A percentile compares a stretch with the other conserved stretches of the same genome.
phyloP scores from a whole-genome alignment of 2,113 vertebrate species.

The Sigmodon hispidus region DNA sequence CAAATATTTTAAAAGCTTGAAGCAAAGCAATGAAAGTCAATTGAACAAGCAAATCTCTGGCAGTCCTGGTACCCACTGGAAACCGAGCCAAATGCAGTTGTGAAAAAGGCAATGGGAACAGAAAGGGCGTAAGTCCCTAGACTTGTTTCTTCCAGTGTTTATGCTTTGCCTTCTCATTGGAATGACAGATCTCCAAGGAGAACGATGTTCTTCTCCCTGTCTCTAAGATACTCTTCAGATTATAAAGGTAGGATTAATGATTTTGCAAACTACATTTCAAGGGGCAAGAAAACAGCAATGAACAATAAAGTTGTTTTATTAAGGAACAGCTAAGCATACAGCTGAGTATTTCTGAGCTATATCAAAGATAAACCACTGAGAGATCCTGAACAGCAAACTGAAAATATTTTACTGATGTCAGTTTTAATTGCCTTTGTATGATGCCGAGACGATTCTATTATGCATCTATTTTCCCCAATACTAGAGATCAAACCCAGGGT shows the following conservation, averaged over 20 bases:
- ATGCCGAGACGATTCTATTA: neutral
- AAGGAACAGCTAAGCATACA: neutral
- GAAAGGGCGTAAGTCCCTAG: neutral
- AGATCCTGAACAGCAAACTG: neutral
- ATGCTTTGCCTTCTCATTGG: conserved; percentile 41
- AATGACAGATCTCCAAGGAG: conserved; percentile 14
- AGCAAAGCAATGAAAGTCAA: conserved; percentile 73
- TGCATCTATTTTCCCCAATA: neutral
- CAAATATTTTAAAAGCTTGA: conserved; percentile 72
- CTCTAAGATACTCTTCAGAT: conserved; percentile 9
- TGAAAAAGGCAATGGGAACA: conserved; percentile 47
- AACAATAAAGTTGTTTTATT: conserved; percentile 1
- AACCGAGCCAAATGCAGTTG: conserved; percentile 64
- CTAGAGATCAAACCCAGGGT: neutral
- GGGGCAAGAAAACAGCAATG: conserved; percentile 38
- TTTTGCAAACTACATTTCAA: neutral
- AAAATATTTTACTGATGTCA: conserved; percentile 10
- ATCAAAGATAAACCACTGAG: conserved; percentile 13
- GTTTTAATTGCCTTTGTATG: neutral
- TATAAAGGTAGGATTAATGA: conserved; percentile 32
- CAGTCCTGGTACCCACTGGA: conserved; percentile 38
- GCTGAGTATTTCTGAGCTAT: conserved; percentile 38
- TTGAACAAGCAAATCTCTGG: conserved; percentile 70
- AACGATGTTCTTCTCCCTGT: neutral
- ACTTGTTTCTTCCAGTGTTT: neutral